These are phyloP conservation scores for Capitulum mitella DNA, from an alignment of 2,888 invertebrate species.

Conservation along the genomic window DNA sequence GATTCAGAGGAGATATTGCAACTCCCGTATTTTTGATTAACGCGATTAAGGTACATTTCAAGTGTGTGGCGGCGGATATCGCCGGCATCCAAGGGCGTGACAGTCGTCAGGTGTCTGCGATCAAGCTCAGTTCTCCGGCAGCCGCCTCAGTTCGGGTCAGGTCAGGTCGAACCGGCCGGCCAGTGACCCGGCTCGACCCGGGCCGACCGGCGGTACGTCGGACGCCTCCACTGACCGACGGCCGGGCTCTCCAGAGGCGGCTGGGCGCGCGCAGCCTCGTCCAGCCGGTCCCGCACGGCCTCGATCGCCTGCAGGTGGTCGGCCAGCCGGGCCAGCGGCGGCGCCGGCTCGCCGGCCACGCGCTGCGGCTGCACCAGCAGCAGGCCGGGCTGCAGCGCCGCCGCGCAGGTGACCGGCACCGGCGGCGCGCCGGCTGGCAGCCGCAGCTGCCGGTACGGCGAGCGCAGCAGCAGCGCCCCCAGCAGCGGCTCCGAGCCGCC, in stretches of 20 bases:
- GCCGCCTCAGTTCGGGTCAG: not conserved
- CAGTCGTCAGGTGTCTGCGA: not conserved
- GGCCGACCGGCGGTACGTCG: not conserved
- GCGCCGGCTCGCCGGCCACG: not conserved
- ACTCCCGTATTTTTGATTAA: too few relatives aligned
- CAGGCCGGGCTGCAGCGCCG: not conserved
- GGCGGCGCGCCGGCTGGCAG: constrained; percentile 10
- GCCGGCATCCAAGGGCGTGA: not conserved
- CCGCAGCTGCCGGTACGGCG: not conserved
- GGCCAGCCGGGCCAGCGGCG: not conserved
- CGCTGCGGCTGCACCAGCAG: constrained; percentile 12
- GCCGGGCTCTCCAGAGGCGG: not conserved
- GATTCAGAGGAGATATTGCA: too few relatives aligned
- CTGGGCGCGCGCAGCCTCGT: not conserved
- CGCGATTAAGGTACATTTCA: too few relatives aligned
- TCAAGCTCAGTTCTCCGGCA: not conserved
- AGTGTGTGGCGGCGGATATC: too few relatives aligned
- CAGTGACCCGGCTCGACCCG: not conserved
- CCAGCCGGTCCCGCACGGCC: not conserved
- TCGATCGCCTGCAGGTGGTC: not conserved
- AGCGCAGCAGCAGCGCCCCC: not conserved
- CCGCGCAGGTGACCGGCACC: not conserved
- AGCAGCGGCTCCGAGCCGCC: not conserved
- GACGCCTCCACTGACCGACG: not conserved
- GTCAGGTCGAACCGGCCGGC: not conserved